Conservation (phyloP, 1,140 invertebrate genomes). For the Solenopsis fugax region DNA sequence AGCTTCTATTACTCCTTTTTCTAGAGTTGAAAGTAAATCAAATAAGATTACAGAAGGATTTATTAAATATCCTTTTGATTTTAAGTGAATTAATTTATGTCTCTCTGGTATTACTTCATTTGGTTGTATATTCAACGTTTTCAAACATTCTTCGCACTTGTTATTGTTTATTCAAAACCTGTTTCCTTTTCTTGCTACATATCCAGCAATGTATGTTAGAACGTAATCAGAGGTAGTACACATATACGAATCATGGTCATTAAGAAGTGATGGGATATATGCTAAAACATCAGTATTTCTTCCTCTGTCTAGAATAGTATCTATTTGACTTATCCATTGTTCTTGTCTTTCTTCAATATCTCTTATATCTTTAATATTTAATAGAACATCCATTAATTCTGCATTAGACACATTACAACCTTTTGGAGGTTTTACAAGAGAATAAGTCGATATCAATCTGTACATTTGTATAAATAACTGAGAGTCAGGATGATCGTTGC, state of each 20-base stretch:
- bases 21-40: neutral
- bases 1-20: neutral
- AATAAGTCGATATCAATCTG: constrained; percentile 32
- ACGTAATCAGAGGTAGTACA: constrained; percentile 20
- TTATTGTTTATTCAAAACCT: too few relatives aligned
- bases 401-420: neutral
- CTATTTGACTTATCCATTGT: constrained; percentile 20
- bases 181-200: too few relatives aligned
- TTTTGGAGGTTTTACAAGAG: constrained; percentile 26
- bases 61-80: constrained; percentile 13
- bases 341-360: constrained; percentile 6
- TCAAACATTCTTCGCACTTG: neutral
- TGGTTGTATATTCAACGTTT: neutral
- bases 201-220: neutral
- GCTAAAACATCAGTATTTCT: neutral
- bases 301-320: constrained; percentile 11
- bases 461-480: constrained; percentile 42
- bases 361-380: constrained; percentile 26
- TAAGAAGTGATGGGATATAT: neutral
- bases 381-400: constrained; percentile 29
- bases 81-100: constrained; percentile 23
- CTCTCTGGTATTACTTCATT: neutral
- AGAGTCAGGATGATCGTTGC: constrained; percentile 17
- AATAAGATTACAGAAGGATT: neutral
- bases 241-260: constrained; percentile 14